Evolutionary conservation across 2,113 vertebrate species (phyloP), one percentile per base, ranked within the genome.

Genomic region (Hystrix cristata): DNA sequence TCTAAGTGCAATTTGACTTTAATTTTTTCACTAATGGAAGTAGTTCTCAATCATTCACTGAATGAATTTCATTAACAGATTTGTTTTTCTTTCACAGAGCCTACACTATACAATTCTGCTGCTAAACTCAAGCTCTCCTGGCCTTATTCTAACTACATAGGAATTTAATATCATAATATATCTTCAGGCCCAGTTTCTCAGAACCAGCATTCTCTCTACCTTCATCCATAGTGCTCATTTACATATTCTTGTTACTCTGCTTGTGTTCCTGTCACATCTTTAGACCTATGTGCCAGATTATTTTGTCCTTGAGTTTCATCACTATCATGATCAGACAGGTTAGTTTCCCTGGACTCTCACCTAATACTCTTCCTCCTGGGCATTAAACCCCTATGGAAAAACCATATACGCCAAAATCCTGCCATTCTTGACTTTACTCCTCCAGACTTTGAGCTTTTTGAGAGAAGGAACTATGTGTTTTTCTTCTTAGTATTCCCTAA

Each of bases 1-100:
- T 84, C 88, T 96, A 62, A 89, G 64, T 38, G 38, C 67, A 84
- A 2, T 91, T 85, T 0, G 34, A 34, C 53, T 81, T 92, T 46
- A 53, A 72, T 31, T 85, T 92, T 71, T 90, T 85, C 72, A 72
- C 25, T 43, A 78, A 43, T 95, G 59, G n/a, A 53, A 92, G 14
- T 65, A 94, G 46, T 76, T 97, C 21, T 88, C 34, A 71, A 12
- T 76, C 55, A 12, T 60, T 83, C 29, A 13, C 1, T 80, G 31
- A 27, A 79, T 65, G 31, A 34, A 74, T 74, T 94, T 96, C 12
- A 12, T 79, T 93, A 96, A 46, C 31, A 87, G 31, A 25, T 71
- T n/a, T 84, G 46, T 29, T 92, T 74, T 67, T 94, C 46, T 25
- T 82, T 59, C 15, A 15, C 55, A 91, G 82, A 67, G 23, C 38